These are phyloP conservation scores for Tigriopus japonicus DNA, from an alignment of 1,140 invertebrate species.

Conservation along the genomic window DNA sequence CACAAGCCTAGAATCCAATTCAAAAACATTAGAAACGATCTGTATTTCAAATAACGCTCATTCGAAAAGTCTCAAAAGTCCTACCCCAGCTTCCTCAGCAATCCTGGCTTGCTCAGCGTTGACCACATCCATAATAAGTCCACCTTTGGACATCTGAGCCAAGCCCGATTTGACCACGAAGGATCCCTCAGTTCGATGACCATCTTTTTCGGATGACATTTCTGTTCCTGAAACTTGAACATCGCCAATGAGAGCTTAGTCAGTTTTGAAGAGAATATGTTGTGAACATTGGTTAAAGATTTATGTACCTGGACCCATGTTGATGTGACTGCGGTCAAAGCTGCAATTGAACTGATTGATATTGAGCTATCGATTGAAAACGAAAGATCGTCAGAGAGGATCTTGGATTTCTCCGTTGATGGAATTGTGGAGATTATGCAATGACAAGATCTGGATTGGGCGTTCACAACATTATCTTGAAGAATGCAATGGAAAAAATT, in stretches of 20 bases:
- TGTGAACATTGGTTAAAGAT: not conserved
- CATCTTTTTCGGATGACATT: not conserved
- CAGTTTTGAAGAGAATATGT: not conserved
- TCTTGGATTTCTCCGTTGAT: too few species aligned
- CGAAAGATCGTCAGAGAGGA: too few species aligned
- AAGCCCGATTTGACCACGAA: conserved; percentile 3
- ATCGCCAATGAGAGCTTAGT: not conserved
- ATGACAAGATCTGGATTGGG: too few species aligned
- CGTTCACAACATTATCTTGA: too few species aligned
- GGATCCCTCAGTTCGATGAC: not conserved
- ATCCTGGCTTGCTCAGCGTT: conserved; percentile 10
- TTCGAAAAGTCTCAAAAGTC: too few species aligned
- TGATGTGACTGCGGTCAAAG: not conserved
- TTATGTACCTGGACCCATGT: not conserved
- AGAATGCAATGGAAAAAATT: too few species aligned
- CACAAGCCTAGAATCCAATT: not conserved
- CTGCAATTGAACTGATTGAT: not conserved
- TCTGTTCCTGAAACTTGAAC: not conserved
- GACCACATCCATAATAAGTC: conserved; percentile 9
- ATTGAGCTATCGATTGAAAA: not conserved
- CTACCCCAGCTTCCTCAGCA: conserved; percentile 8
- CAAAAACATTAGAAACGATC: not conserved
- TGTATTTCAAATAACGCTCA: not conserved
- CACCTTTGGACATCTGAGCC: conserved; percentile 10
- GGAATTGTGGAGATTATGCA: too few species aligned